Conservation (phyloP, 1,140 invertebrate genomes). For the Piezodorus guildinii region DNA sequence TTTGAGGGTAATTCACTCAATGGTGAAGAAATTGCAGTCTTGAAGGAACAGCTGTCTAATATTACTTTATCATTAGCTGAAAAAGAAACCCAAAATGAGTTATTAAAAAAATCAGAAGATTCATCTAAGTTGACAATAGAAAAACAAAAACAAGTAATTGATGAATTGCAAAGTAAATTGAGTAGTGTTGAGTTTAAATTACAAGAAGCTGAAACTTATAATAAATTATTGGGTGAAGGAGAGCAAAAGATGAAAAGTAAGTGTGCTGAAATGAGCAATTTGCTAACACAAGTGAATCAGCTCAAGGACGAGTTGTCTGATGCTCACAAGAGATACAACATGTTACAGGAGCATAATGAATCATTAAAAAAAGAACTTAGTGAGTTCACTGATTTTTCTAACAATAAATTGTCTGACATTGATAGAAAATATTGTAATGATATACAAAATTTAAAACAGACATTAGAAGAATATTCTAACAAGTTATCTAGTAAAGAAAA, state of each 20-base stretch:
- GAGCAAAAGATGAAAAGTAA: conserved; percentile 38
- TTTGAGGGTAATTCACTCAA: too few relatives aligned
- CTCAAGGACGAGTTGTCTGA: conserved; percentile 10
- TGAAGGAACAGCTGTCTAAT: conserved; percentile 12
- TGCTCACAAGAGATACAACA: conserved; percentile 12
- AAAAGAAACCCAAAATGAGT: conserved; percentile 33
- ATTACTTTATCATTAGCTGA: conserved; percentile 27
- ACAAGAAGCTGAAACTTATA: conserved; percentile 4
- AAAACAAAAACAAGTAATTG: conserved; percentile 26
- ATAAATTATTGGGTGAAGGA: conserved; percentile 25
- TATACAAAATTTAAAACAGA: conserved; percentile 35
- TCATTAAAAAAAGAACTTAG: conserved; percentile 1
- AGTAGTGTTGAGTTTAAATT: conserved; percentile 24
- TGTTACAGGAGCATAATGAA: conserved; percentile 7
- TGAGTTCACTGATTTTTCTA: conserved; percentile 8
- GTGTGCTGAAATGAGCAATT: conserved; percentile 34
- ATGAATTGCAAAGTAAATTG: conserved; percentile 30
- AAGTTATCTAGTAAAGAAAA: conserved; percentile 37
- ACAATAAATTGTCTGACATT: conserved; percentile 36
- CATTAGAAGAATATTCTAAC: conserved; percentile 23
- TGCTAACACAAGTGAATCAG: conserved; percentile 29
- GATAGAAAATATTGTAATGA: conserved; percentile 37
- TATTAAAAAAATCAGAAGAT: conserved; percentile 24
- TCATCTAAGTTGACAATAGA: conserved; percentile 24
- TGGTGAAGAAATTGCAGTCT: conserved; percentile 29